Evolutionary conservation across 1,140 invertebrate species (phyloP).

Genomic region (Lasaia peninsularis): DNA sequence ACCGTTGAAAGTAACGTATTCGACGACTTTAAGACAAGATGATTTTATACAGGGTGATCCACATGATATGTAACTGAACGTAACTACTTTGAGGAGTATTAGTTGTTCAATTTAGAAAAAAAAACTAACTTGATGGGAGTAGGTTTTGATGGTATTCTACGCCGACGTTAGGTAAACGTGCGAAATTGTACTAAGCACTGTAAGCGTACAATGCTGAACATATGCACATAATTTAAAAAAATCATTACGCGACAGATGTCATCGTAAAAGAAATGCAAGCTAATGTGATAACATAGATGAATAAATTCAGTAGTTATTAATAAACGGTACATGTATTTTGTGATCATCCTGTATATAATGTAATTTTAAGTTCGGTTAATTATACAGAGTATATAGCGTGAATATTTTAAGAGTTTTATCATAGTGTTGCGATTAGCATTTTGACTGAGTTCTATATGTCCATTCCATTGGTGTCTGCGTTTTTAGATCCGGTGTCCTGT

Average conservation of each 20-base stretch:
- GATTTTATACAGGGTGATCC: background rate
- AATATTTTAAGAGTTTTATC: conserved; percentile 23
- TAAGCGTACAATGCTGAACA: no score
- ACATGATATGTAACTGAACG: background rate
- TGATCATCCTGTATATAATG: background rate
- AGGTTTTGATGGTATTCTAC: no score
- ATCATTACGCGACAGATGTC: no score
- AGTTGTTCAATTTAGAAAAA: background rate
- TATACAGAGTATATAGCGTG: conserved; percentile 33
- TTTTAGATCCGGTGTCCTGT: conserved; percentile 17
- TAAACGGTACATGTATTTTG: background rate
- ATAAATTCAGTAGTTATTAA: no score
- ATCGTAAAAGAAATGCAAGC: no score
- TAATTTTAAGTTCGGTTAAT: conserved; percentile 20
- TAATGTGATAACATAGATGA: no score
- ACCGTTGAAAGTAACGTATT: background rate
- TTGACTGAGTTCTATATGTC: conserved; percentile 50
- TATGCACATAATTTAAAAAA: no score
- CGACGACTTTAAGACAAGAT: background rate
- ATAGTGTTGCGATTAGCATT: conserved; percentile 34
- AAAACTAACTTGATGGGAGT: no score
- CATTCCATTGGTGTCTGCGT: conserved; percentile 51
- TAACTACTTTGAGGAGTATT: background rate
- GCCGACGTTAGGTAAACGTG: no score
- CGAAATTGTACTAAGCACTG: no score